phyloP scores from a whole-genome alignment of 2,113 vertebrate species.

The Numida meleagris region DNA sequence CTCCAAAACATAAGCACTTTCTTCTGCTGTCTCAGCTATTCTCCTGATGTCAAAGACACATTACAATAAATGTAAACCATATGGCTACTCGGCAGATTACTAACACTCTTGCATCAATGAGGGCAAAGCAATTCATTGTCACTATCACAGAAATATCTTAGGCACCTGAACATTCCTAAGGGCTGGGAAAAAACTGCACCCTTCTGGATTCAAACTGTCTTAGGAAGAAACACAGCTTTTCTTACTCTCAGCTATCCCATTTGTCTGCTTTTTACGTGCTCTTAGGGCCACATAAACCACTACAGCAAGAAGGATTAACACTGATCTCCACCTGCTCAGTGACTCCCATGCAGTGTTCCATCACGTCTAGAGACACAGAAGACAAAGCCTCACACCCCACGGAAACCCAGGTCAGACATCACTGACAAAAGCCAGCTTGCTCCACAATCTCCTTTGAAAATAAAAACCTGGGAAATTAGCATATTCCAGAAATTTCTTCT shows the following conservation, averaged over 20 bases:
- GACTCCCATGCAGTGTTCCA: constrained; percentile 48
- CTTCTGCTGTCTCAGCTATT: constrained; percentile 81
- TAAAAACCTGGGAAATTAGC: background rate
- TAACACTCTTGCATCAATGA: constrained; percentile 68
- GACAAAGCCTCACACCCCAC: constrained; percentile 39
- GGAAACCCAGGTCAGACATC: constrained; percentile 32
- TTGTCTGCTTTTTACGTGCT: constrained; percentile 36
- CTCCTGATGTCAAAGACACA: constrained; percentile 85
- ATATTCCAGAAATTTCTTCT: background rate
- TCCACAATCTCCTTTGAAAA: background rate
- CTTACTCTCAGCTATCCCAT: constrained; percentile 17
- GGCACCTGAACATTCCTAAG: constrained; percentile 57
- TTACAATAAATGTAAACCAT: constrained; percentile 90
- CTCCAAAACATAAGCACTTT: constrained; percentile 80
- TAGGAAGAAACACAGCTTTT: constrained; percentile 40
- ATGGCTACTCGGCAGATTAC: constrained; percentile 81
- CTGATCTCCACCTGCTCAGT: constrained; percentile 57
- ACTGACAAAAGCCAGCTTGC: background rate
- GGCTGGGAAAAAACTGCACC: constrained; percentile 41
- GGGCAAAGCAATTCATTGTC: constrained; percentile 84
- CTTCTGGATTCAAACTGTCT: constrained; percentile 49
- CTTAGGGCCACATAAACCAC: constrained; percentile 8
- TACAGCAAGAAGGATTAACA: constrained; percentile 53
- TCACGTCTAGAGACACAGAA: constrained; percentile 20
- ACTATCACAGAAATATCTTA: constrained; percentile 66